These are phyloP conservation scores for Drosophila meridionalis DNA, from an alignment of 2,888 invertebrate genomes.

Conservation along the genomic window DNA sequence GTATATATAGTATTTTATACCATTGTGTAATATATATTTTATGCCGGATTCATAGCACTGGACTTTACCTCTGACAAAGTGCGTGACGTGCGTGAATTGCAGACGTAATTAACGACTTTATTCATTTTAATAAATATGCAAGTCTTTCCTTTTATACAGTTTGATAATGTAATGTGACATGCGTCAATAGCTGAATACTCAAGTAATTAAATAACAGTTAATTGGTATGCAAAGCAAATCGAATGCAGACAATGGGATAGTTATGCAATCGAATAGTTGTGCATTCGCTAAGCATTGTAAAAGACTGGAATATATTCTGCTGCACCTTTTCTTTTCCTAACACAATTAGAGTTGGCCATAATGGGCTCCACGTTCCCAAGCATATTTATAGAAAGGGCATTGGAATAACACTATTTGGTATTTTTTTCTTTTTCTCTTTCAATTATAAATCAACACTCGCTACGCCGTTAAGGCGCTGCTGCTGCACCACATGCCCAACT, in stretches of 20 bases:
- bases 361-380: conserved; percentile 4
- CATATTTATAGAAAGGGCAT: conserved; percentile 38
- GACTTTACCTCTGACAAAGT: conserved; percentile 31
- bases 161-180: conserved; percentile 19
- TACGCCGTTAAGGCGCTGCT: conserved; percentile 10
- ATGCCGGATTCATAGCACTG: conserved; percentile 56
- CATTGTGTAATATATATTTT: conserved; percentile 57
- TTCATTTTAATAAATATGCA: conserved; percentile 11
- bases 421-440: conserved; percentile 26
- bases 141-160: conserved; percentile 9
- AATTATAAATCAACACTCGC: conserved; percentile 42
- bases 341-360: conserved; percentile 5
- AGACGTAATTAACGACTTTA: conserved; percentile 45
- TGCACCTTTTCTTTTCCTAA: not conserved
- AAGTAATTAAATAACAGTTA: conserved; percentile 18
- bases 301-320: conserved; percentile 1
- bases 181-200: conserved; percentile 5
- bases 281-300: not conserved
- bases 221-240: conserved; percentile 26
- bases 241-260: not conserved
- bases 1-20: not conserved
- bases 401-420: conserved; percentile 9
- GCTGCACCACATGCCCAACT: conserved; percentile 35
- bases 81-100: conserved; percentile 66
- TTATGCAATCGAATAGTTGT: conserved; percentile 17